A percentile compares a stretch with the other conserved stretches of the same genome.
Conservation (phyloP, 1,140 invertebrate species). For the Periplaneta americana region DNA sequence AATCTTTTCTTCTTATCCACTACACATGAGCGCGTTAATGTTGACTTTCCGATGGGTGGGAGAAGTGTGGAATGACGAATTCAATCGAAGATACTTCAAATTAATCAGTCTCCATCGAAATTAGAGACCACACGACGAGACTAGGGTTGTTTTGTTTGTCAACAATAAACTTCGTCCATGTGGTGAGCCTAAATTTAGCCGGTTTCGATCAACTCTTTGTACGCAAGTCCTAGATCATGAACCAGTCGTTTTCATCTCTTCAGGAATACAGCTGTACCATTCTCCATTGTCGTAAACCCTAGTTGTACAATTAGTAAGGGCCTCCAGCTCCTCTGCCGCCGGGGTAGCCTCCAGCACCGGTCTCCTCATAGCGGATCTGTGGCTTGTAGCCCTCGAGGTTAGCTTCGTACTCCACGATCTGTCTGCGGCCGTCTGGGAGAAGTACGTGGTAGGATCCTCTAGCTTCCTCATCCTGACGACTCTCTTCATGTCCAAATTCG, state of each 20-base stretch:
- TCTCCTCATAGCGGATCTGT: slow-evolving; percentile 61
- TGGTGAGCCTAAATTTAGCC: neutral
- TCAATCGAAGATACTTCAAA: neutral
- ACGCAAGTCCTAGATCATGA: neutral
- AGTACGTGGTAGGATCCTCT: slow-evolving; percentile 57
- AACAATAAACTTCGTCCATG: too few species aligned
- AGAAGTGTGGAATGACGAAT: neutral
- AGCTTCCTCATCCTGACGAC: slow-evolving; percentile 51
- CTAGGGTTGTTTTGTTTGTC: neutral
- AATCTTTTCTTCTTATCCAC: neutral
- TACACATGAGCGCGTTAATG: neutral
- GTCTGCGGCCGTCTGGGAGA: slow-evolving; percentile 56
- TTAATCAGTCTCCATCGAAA: neutral
- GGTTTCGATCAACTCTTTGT: neutral
- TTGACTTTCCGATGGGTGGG: too few species aligned
- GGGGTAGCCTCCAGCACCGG: slow-evolving; percentile 22
- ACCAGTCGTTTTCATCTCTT: neutral
- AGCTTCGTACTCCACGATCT: slow-evolving; percentile 58
- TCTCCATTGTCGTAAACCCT: neutral
- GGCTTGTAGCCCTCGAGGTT: slow-evolving; percentile 59
- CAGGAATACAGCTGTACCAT: too few species aligned
- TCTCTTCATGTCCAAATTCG: slow-evolving; percentile 59
- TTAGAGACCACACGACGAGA: neutral
- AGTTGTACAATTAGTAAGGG: neutral
- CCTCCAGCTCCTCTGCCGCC: neutral